Base-by-base conservation (phyloP, 2,888 invertebrate species). In the Rotaria sp. region DNA sequence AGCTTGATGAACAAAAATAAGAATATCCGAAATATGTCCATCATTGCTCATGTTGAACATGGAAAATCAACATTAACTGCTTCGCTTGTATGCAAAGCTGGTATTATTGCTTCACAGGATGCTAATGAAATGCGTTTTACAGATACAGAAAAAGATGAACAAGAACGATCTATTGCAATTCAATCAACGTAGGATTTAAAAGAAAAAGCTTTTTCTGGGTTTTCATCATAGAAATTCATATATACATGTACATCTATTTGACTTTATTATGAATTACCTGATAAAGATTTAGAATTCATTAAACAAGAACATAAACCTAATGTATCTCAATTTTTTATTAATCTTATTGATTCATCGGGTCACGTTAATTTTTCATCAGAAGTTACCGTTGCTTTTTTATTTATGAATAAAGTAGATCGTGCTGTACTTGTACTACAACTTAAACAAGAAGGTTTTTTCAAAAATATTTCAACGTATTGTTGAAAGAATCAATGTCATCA, bases 341-440 rank as follows among this genome's bases (percentile, higher is more conserved):
- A 99, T 92, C 45, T 45, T 11, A 8, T 11, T 45, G 45, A 45
- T 45, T 8, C 45, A 11, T 11, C 45, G 11, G 45, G 99, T 88
- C 99, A 99, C 95, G 99, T 99, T 91, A 99, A 99, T 93, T 99
- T 99, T 93, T 98, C 98, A 7, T 97, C 96, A 88, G 98, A 99
- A 93, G 99, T 99, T 89, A 99, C 99, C 86, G 99, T 99, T n/a
- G n/a, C n/a, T n/a, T n/a, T n/a, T n/a, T 93, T 99, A 90, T 99
- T 99, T 94, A 98, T 99, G 98, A 99, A 99, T 95, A 99, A 99
- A 93, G 98, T 99, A 98, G 99, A 99, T 93, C 95, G 99, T 89
- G 98, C 99, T 89, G 93, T 99, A 87, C 93, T 99, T 67, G 99
- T 99, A 92, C 93, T 99, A 91, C 98, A 99, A 91, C 92, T 98